phyloP scores from a whole-genome alignment of 2,888 invertebrate species.

The Chymomyza amoena region DNA sequence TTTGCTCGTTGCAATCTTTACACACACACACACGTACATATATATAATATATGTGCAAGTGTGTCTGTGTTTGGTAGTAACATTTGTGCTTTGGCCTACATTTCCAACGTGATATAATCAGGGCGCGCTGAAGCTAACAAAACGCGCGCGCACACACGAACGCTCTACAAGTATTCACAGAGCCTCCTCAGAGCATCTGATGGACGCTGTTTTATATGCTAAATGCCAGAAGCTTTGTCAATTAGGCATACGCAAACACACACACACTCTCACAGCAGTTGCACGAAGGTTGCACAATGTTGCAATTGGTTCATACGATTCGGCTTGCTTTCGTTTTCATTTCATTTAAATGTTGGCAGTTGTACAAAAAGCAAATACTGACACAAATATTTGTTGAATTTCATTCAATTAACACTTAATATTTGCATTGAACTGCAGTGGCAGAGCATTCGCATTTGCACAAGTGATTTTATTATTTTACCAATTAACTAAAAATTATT shows the following conservation, averaged over 20 bases:
- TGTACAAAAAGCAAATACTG: not conserved
- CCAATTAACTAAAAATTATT: not conserved
- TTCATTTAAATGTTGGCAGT: conserved; percentile 41
- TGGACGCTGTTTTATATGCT: conserved; percentile 14
- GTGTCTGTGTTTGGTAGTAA: conserved; percentile 37
- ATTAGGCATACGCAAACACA: conserved; percentile 41
- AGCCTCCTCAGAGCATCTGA: conserved; percentile 16
- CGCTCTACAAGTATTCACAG: conserved; percentile 65
- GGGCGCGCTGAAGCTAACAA: conserved; percentile 65
- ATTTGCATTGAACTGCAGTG: not conserved
- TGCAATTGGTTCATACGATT: conserved; percentile 33
- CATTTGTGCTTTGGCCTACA: conserved; percentile 71
- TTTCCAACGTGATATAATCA: conserved; percentile 69
- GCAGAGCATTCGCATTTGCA: not conserved
- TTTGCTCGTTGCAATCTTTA: conserved; percentile 23
- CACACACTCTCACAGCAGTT: conserved; percentile 8
- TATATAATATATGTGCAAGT: not conserved
- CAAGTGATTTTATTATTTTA: not conserved
- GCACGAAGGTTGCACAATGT: conserved; percentile 39
- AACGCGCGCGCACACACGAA: conserved; percentile 48
- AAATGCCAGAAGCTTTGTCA: conserved; percentile 52
- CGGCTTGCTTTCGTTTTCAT: conserved; percentile 49
- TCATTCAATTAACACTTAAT: conserved; percentile 40
- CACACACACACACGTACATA: not conserved
- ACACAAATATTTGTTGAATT: not conserved